These are phyloP conservation scores for Pangasius larnaudii DNA, from an alignment of 2,797 vertebrate species.

Conservation along the genomic window DNA sequence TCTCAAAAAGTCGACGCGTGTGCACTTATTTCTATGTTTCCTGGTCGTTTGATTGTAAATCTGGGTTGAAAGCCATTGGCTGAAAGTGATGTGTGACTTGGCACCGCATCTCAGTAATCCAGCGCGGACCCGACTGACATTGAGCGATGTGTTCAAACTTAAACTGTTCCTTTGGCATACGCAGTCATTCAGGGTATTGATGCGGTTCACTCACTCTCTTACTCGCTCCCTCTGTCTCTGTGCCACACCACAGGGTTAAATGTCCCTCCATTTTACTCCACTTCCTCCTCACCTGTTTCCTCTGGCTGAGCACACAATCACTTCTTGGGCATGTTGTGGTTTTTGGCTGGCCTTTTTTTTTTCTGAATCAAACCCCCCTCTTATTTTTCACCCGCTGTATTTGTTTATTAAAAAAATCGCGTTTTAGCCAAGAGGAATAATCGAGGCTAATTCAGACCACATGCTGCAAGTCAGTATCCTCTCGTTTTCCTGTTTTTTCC, in stretches of 20 bases:
- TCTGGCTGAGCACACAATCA: slow-evolving; percentile 63
- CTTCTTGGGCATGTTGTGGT: slow-evolving; percentile 65
- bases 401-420: slow-evolving; percentile 59
- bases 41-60: background rate
- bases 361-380: slow-evolving; percentile 58
- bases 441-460: slow-evolving; percentile 41
- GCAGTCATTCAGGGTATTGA: slow-evolving; percentile 18
- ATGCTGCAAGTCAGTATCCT: slow-evolving; percentile 30
- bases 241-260: slow-evolving; percentile 58
- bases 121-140: background rate
- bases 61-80: background rate
- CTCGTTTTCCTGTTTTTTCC: slow-evolving; percentile 17
- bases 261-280: slow-evolving; percentile 55
- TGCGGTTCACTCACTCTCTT: background rate
- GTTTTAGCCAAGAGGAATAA: slow-evolving; percentile 38
- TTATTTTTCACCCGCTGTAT: slow-evolving; percentile 62
- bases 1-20: background rate
- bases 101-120: background rate
- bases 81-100: slow-evolving; percentile 26
- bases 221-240: background rate
- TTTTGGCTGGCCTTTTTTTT: slow-evolving; percentile 61
- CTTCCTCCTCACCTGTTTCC: slow-evolving; percentile 77
- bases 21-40: background rate
- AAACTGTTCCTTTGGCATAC: slow-evolving; percentile 21
- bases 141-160: slow-evolving; percentile 7